Evolutionary conservation across 2,888 invertebrate genomes (phyloP).

Genomic region (Tetheella fluctuosa): DNA sequence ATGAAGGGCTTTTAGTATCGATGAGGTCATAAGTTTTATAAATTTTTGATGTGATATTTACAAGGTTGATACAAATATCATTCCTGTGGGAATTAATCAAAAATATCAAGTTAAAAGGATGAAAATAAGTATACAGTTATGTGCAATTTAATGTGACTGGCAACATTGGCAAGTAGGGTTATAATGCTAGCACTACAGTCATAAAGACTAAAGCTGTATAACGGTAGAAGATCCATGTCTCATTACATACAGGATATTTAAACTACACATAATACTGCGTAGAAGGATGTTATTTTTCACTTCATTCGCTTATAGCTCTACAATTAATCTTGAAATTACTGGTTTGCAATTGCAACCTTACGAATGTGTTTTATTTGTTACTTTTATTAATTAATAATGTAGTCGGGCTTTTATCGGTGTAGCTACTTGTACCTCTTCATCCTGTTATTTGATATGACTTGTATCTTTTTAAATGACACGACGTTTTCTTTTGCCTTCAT

Average conservation of each 20-base stretch:
- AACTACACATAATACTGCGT: background rate
- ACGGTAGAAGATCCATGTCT: slow-evolving; percentile 1
- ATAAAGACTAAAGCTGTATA: background rate
- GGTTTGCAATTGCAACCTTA: background rate
- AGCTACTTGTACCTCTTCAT: no score
- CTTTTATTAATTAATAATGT: no score
- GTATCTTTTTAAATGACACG: no score
- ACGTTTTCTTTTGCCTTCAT: no score
- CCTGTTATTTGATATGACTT: no score
- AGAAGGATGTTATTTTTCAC: background rate
- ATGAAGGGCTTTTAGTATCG: no score
- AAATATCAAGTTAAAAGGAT: background rate
- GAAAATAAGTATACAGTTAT: background rate
- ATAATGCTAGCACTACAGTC: background rate
- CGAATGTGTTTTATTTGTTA: no score
- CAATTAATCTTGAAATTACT: background rate
- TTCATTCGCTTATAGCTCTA: background rate
- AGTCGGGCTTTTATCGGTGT: no score
- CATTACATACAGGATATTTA: background rate
- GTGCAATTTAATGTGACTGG: background rate
- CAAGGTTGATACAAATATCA: no score
- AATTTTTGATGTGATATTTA: no score
- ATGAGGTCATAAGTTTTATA: no score
- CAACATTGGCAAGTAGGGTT: background rate
- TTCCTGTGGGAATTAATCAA: no score